phyloP scores from a whole-genome alignment of 2,888 invertebrate genomes.

The Zonitis immaculata region DNA sequence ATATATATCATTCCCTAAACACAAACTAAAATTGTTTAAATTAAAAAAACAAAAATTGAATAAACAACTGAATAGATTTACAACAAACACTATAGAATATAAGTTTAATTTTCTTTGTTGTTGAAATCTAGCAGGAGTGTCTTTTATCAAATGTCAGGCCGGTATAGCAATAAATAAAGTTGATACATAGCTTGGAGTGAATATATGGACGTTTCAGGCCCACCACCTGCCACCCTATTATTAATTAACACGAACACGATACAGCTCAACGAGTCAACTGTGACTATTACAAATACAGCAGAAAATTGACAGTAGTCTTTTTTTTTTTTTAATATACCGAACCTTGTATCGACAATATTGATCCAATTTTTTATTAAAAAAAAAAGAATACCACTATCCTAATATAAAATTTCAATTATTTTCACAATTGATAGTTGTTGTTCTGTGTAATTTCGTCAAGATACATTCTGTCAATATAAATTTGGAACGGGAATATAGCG shows the following conservation, averaged over 20 bases:
- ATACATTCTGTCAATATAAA: neutral
- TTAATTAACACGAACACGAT: conserved; percentile 41
- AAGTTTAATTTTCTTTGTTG: neutral
- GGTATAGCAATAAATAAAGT: conserved; percentile 38
- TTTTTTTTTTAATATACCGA: conserved; percentile 13
- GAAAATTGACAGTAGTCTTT: conserved; percentile 28
- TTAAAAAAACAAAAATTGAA: too few species aligned
- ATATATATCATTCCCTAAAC: neutral
- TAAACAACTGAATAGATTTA: too few species aligned
- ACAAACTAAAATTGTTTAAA: too few species aligned
- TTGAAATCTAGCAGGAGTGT: conserved; percentile 8
- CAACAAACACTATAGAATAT: too few species aligned
- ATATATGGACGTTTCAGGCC: conserved; percentile 37
- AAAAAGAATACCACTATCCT: too few species aligned
- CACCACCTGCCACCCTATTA: conserved; percentile 38
- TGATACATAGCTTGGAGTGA: conserved; percentile 39
- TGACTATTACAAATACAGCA: conserved; percentile 30
- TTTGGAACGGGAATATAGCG: neutral
- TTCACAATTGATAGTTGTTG: neutral
- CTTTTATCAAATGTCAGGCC: conserved; percentile 31
- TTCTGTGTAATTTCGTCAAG: neutral
- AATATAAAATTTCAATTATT: too few species aligned
- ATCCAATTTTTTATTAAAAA: too few species aligned
- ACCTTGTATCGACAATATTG: neutral
- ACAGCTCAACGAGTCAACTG: conserved; percentile 24